phyloP scores from a whole-genome alignment of 2,888 invertebrate species.

The Morpho deidamia region DNA sequence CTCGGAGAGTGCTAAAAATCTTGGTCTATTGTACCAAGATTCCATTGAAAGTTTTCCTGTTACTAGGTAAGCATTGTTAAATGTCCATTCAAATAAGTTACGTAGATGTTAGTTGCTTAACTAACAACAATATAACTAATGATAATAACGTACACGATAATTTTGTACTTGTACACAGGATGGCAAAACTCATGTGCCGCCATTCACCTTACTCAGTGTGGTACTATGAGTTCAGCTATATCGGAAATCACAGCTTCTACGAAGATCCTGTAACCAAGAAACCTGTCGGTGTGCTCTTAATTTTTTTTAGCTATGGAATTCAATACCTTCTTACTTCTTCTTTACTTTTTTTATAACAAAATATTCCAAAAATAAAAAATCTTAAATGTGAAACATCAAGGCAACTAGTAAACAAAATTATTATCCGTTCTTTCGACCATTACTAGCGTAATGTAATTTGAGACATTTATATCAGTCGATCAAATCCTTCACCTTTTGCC shows the following conservation, averaged over 20 bases:
- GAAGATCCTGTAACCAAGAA: constrained; percentile 42
- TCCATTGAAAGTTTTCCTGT: constrained; percentile 28
- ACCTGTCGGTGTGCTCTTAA: constrained; percentile 35
- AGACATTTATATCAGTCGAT: too few relatives aligned
- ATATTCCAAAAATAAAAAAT: too few relatives aligned
- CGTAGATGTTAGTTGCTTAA: too few relatives aligned
- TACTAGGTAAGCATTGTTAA: constrained; percentile 21
- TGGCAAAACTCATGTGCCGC: constrained; percentile 45
- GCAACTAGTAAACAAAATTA: too few relatives aligned
- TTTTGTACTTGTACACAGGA: constrained; percentile 26
- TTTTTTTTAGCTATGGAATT: not conserved
- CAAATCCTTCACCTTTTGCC: not conserved
- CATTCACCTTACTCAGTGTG: constrained; percentile 42
- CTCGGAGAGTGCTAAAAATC: constrained; percentile 12
- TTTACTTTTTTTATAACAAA: not conserved
- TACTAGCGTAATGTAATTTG: too few relatives aligned
- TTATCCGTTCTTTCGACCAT: too few relatives aligned
- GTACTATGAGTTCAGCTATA: constrained; percentile 50
- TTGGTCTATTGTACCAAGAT: constrained; percentile 29
- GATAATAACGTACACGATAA: too few relatives aligned
- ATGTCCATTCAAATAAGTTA: not conserved
- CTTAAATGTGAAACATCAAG: too few relatives aligned
- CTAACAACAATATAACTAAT: too few relatives aligned
- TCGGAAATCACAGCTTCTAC: constrained; percentile 52
- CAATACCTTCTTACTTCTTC: too few relatives aligned